A percentile compares a stretch with the other conserved stretches of the same genome.
Evolutionary conservation across 2,113 vertebrate species (phyloP).

Genomic region (Prionailurus bengalensis): DNA sequence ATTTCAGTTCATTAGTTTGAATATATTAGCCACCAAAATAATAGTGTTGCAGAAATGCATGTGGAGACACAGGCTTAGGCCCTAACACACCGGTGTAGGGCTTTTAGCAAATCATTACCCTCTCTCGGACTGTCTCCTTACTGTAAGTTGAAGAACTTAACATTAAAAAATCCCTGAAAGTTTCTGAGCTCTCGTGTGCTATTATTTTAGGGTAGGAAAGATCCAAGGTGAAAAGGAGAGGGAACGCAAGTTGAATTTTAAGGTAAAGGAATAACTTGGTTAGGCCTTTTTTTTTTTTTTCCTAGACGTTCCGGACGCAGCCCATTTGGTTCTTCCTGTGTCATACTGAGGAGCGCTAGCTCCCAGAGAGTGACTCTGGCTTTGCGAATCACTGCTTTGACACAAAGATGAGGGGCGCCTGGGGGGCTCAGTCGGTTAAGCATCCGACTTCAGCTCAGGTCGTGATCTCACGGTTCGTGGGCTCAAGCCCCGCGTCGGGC

Average conservation of each 20-base stretch:
- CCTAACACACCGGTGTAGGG: rapidly evolving
- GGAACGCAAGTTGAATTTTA: not conserved
- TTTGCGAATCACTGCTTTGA: not conserved
- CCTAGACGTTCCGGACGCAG: not conserved
- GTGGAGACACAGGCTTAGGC: rapidly evolving
- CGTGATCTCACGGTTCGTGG: no score
- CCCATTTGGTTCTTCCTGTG: not conserved
- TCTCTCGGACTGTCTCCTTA: not conserved
- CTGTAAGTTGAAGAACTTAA: not conserved
- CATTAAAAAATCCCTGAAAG: not conserved
- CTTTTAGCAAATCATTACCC: not conserved
- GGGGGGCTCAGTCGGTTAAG: no score
- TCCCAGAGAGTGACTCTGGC: not conserved
- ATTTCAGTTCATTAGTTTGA: not conserved
- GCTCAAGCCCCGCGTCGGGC: no score
- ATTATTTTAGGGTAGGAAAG: not conserved
- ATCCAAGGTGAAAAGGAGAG: not conserved
- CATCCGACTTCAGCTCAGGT: no score
- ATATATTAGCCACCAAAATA: not conserved
- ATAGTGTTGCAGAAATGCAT: not conserved
- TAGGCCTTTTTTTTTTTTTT: not conserved
- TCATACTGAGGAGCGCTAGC: no score
- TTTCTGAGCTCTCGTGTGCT: not conserved
- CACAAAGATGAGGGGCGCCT: not conserved
- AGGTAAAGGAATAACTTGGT: not conserved